Evolutionary conservation across 2,113 vertebrate species (phyloP), one percentile per base, ranked within the genome.

Genomic region (Leptobrachium ailaonicum): DNA sequence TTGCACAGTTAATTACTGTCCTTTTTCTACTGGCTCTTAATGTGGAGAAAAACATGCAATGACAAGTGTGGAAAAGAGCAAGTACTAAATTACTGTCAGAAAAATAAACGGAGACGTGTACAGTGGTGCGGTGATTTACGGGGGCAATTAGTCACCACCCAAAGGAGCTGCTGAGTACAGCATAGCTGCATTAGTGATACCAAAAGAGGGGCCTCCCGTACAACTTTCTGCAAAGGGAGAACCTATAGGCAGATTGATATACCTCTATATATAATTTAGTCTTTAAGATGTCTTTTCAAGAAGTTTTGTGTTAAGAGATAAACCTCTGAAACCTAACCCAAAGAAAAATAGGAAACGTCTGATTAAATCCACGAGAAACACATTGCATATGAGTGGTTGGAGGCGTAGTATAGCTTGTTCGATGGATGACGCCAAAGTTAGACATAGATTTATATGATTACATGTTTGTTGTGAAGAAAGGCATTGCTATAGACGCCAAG

Each of bases 51-150:
- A 98, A 98, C 95, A 98, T 89, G 88, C 93, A 89, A 93, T 98
- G 98, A 98, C 98, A 98, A 98, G 97, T 98, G 96, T 96, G 96
- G 95, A 96, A 98, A 98, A 99, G 98, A 99, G 96, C 97, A 97
- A 95, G 95, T 95, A 98, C 95, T 99, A 98, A 97, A 98, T 99
- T 98, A 99, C 96, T 98, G 98, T 98, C 98, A 96, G 94, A 96
- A 96, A 97, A 98, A 97, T 98, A 98, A 98, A 97, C 96, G 96
- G 93, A 94, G 91, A 90, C 95, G 94, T 87, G 88, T 88, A 85
- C 89, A 90, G 93, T 93, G 71, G 92, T 85, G 83, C 88, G 41
- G 93, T 98, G 98, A 98, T 98, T 98, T 99, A 98, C 98, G 93
- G 97, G 96, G 97, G 95, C 98, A 98, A 99, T 98, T 99, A 99